Conservation (phyloP, 2,113 vertebrate genomes). For the Pygoscelis antarcticus region DNA sequence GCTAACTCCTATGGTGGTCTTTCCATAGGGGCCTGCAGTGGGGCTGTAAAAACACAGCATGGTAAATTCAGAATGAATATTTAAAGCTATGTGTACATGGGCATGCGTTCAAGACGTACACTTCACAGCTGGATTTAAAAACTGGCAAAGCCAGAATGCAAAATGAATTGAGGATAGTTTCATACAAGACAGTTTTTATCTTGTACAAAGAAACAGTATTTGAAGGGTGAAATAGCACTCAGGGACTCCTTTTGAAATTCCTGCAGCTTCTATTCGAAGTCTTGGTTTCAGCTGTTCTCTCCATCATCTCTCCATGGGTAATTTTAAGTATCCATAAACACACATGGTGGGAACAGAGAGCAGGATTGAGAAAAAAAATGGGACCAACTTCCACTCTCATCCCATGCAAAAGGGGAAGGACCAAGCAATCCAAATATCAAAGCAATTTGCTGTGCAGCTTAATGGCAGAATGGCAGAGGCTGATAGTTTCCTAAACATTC, state of each 20-base stretch:
- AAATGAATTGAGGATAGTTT: not conserved
- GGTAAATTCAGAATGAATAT: not conserved
- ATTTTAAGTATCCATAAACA: slow-evolving; percentile 20
- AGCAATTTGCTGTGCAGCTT: not conserved
- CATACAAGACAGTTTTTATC: not conserved
- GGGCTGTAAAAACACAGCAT: not conserved
- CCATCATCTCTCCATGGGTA: rapidly evolving
- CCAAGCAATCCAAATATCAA: not conserved
- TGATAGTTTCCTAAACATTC: not conserved
- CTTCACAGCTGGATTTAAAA: not conserved
- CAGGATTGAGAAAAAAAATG: not conserved
- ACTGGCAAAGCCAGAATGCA: not conserved
- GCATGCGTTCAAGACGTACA: not conserved
- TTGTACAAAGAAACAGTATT: not conserved
- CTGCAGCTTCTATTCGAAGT: not conserved
- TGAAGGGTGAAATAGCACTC: not conserved
- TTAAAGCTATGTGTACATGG: not conserved
- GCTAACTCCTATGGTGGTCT: not conserved
- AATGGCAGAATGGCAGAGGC: not conserved
- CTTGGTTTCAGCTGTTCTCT: not conserved
- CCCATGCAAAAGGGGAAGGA: not conserved
- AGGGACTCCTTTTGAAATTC: not conserved
- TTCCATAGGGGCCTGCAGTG: not conserved
- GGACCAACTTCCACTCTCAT: not conserved
- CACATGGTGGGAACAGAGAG: not conserved